Percentiles rank a stretch among this genome's conserved stretches.
Conservation (phyloP, 1,140 invertebrate species). For the silkworm (Bombyx mori) region DNA sequence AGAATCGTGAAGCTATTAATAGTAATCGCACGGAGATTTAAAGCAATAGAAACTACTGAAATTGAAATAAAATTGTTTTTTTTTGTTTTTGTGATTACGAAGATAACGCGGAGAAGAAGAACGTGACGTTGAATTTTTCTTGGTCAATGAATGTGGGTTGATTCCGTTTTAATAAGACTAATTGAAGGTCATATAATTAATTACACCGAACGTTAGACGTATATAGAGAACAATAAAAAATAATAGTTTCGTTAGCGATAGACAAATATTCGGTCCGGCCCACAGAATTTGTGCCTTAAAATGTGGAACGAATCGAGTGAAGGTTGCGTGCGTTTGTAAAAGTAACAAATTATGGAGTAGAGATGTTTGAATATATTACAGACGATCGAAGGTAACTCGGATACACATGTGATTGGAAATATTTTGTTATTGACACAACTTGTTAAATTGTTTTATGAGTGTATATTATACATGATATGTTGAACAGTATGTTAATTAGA, state of each 20-base stretch:
- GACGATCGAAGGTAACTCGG: slow-evolving; percentile 3
- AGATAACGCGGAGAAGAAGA: slow-evolving; percentile 15
- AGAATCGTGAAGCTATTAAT: slow-evolving; percentile 27
- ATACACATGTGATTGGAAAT: too few species aligned
- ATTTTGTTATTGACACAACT: too few species aligned
- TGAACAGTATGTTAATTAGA: too few species aligned
- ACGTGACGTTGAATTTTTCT: slow-evolving; percentile 29
- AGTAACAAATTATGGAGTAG: slow-evolving; percentile 11
- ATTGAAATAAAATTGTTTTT: slow-evolving; percentile 20
- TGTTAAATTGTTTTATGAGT: too few species aligned
- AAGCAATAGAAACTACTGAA: slow-evolving; percentile 6
- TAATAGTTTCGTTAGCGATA: neutral
- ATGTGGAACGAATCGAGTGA: slow-evolving; percentile 13
- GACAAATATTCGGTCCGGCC: neutral
- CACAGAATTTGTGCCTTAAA: slow-evolving; percentile 8
- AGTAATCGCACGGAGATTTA: too few species aligned
- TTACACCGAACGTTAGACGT: slow-evolving; percentile 7
- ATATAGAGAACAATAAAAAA: slow-evolving; percentile 18
- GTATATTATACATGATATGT: too few species aligned
- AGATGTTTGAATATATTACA: slow-evolving; percentile 2
- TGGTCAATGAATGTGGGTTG: slow-evolving; percentile 29
- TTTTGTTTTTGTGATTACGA: slow-evolving; percentile 1
- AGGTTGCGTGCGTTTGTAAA: slow-evolving; percentile 16
- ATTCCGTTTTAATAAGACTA: slow-evolving; percentile 27
- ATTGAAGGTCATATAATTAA: slow-evolving; percentile 32